Conservation (phyloP, 2,797 vertebrate species). For the Harpagifer antarcticus region DNA sequence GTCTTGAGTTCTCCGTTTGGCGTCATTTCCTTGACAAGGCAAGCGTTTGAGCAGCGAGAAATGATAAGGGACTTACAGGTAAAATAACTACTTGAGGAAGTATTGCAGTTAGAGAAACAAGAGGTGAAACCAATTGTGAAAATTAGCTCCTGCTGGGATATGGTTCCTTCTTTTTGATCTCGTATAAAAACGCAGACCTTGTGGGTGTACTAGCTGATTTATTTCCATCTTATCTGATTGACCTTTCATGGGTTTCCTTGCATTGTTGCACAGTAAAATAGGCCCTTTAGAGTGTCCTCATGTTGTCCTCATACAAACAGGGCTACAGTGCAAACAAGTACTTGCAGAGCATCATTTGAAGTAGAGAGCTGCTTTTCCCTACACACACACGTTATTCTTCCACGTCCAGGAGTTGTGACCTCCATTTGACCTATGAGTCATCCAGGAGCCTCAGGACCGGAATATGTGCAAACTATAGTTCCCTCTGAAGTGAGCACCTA, state of each 20-base stretch:
- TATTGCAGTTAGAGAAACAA: constrained; percentile 23
- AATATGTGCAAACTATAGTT: constrained; percentile 61
- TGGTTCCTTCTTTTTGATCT: constrained; percentile 58
- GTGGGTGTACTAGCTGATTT: constrained; percentile 52
- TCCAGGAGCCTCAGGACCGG: constrained; percentile 44
- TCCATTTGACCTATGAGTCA: constrained; percentile 81
- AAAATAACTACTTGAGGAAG: constrained; percentile 38
- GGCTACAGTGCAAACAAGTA: constrained; percentile 64
- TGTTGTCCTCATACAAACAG: constrained; percentile 62
- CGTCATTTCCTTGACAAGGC: constrained; percentile 31
- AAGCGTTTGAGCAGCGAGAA: constrained; percentile 7
- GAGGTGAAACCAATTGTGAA: constrained; percentile 39
- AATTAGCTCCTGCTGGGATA: background rate
- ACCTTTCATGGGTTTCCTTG: constrained; percentile 79
- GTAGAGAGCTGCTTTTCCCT: too few relatives aligned
- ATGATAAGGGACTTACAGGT: constrained; percentile 35
- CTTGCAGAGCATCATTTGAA: constrained; percentile 29
- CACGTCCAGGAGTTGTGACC: constrained; percentile 65
- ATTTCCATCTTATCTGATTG: constrained; percentile 79
- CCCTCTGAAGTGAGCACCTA: constrained; percentile 56
- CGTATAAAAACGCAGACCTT: constrained; percentile 46
- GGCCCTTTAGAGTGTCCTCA: constrained; percentile 64
- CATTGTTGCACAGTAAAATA: constrained; percentile 73
- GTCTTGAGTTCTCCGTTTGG: constrained; percentile 32
- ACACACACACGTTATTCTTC: constrained; percentile 23